Evolutionary conservation across 2,888 invertebrate species (phyloP), one percentile per base, ranked within the genome.

Genomic region (Eupeodes luniger): DNA sequence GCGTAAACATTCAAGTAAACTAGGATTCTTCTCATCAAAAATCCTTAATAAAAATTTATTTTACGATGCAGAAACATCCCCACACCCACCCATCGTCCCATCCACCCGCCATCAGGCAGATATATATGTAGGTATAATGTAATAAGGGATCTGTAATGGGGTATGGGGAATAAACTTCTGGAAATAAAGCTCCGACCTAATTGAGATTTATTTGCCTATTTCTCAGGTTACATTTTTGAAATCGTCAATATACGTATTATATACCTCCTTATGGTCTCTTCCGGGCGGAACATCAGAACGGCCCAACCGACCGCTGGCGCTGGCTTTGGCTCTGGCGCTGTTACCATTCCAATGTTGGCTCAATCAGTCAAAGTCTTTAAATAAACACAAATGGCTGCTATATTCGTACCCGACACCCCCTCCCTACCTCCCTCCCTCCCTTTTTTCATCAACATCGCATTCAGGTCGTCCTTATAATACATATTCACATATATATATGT

Each of bases 321-420:
- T 27, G 27, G 27, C 19, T 19, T 2, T 19, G 19, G 19, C 19
- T 1, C 19, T 19, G 19, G 19, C n/a, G n/a, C n/a, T n/a, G n/a
- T n/a, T 27, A 27, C 27, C 27, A 27, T 27, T 59, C 70, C 75
- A 75, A 61, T 88, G 83, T 81, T 81, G 59, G 70, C 49, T 78
- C 84, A 88, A 88, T 88, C 88, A 81, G 84, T 88, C 88, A 88
- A 88, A 81, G 81, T 85, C 85, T 36, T 47, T 47, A 62, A 51
- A 64, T 55, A 83, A 80, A 84, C 81, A 84, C 81, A 78, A 87
- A 80, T 77, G 53, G 51, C 67, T 66, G 79, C 75, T 70, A 83
- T 27, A 27, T 3, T 49, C 67, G 49, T 10, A 61, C 14, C 14
- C 27, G 3, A 27, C 27, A 27, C 27, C 27, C 2, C 2, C 27